phyloP scores from a whole-genome alignment of 1,140 invertebrate species.

The Drosophila murphyi region DNA sequence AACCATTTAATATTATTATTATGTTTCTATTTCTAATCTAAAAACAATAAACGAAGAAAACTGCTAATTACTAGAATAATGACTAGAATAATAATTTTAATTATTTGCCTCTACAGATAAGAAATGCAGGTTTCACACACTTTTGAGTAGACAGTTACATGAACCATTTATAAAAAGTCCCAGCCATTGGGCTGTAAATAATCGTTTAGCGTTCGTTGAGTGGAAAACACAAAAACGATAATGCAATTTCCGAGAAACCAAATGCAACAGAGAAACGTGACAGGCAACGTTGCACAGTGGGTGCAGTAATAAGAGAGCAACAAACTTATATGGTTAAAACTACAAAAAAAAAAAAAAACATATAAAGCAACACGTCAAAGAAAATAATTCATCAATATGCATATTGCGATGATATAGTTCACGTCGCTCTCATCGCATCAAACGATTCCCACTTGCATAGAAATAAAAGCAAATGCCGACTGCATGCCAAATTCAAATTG shows the following conservation, averaged over 20 bases:
- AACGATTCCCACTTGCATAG: slow-evolving; percentile 67
- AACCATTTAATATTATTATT: too few species aligned
- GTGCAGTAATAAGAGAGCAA: slow-evolving; percentile 28
- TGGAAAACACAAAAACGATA: slow-evolving; percentile 6
- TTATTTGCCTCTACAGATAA: neutral
- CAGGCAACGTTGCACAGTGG: slow-evolving; percentile 5
- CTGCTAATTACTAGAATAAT: too few species aligned
- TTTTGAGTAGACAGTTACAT: slow-evolving; percentile 44
- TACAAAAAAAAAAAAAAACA: neutral
- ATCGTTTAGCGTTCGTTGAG: slow-evolving; percentile 4
- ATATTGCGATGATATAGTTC: slow-evolving; percentile 71
- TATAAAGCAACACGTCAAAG: too few species aligned
- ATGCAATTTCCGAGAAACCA: slow-evolving; percentile 22
- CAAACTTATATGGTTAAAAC: slow-evolving; percentile 35
- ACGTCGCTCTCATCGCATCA: slow-evolving; percentile 59
- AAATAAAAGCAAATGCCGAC: slow-evolving; percentile 74
- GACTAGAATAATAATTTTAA: too few species aligned
- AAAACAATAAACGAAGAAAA: too few species aligned
- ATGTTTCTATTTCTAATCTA: too few species aligned
- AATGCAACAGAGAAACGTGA: slow-evolving; percentile 18
- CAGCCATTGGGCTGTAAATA: slow-evolving; percentile 18
- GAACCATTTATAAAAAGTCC: slow-evolving; percentile 53
- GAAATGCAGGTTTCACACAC: slow-evolving; percentile 27
- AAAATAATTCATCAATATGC: slow-evolving; percentile 68
- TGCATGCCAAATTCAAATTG: slow-evolving; percentile 56